Evolutionary conservation across 2,888 invertebrate species (phyloP), one percentile per base, ranked within the genome.

Genomic region (Scelioninae gen. 1): DNA sequence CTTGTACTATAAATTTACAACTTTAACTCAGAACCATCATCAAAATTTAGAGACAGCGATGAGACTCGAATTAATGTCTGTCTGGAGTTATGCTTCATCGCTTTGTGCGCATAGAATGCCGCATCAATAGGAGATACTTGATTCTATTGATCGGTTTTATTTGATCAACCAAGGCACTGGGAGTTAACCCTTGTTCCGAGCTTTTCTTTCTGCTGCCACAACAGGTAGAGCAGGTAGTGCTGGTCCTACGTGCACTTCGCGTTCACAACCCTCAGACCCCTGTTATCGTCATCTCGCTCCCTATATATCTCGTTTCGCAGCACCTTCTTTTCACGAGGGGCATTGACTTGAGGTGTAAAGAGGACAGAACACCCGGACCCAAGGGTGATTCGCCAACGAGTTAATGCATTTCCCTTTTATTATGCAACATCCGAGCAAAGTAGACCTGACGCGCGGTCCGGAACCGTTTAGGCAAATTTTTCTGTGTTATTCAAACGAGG

Each of bases 401-500:
- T 89, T 89, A 88, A 90, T 88, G 88, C 86, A 88, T 90, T 90
- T 79, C 88, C 91, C 89, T 92, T n/a, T 92, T 91, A 91, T 92
- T 90, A 90, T 91, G 89, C 89, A 89, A 88, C 89, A 90, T 88
- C 88, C 86, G 87, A 88, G 84, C 86, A 87, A 85, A 86, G 85
- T 84, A 83, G 87, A 87, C 89, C 91, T 89, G 89, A 87, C 86
- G 87, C 82, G 85, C 85, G 80, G 86, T 83, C 87, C 85, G 90
- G 87, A 90, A 91, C 91, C 91, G 91, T 92, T 92, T 92, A 92
- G 91, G 90, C 87, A 92, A 92, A 92, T 92, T 91, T 88, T 87
- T 85, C 87, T 89, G 88, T 92, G 91, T 92, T 92, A 92, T 92
- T 91, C 90, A 92, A 92, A 92, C 90, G 89, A 92, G 91, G 88